These are phyloP conservation scores for Sitophilus oryzae DNA, from an alignment of 1,140 invertebrate genomes.

Conservation along the genomic window DNA sequence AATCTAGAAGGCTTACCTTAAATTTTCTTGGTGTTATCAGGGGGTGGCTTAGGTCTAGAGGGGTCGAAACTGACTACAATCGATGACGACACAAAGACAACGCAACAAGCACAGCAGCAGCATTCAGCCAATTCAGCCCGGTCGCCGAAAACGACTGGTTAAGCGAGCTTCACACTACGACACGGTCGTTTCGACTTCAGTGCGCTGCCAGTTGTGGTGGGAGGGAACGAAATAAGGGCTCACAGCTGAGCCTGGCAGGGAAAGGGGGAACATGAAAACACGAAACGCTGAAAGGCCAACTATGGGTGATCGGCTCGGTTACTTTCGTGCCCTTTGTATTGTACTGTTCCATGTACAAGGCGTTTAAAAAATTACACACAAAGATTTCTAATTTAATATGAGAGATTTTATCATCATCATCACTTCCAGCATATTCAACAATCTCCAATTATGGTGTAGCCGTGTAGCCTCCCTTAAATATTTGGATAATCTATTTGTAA, in stretches of 20 bases:
- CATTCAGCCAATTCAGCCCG: too few species aligned
- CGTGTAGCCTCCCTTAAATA: too few species aligned
- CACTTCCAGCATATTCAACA: too few species aligned
- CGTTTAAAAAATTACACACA: too few species aligned
- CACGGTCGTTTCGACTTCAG: not conserved
- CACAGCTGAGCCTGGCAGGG: not conserved
- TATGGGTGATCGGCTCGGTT: too few species aligned
- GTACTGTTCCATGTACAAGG: too few species aligned
- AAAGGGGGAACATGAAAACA: not conserved
- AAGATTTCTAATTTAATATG: too few species aligned
- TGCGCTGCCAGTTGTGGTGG: not conserved
- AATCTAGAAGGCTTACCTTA: conserved; percentile 20
- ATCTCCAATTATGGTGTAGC: too few species aligned
- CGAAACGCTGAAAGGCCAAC: too few species aligned
- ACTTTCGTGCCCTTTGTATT: too few species aligned
- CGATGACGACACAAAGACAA: conserved; percentile 12
- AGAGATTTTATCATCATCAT: too few species aligned
- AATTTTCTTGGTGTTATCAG: not conserved
- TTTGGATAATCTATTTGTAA: too few species aligned
- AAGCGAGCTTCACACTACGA: not conserved
- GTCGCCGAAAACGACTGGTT: conserved; percentile 30
- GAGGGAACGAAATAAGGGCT: conserved; percentile 22
- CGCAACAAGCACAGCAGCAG: conserved; percentile 33
- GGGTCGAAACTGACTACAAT: conserved; percentile 32
- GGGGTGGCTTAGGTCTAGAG: conserved; percentile 21